A percentile compares a stretch with the other conserved stretches of the same genome.
These are phyloP conservation scores for Carposina sasakii DNA, from an alignment of 1,140 invertebrate genomes.

Conservation along the genomic window DNA sequence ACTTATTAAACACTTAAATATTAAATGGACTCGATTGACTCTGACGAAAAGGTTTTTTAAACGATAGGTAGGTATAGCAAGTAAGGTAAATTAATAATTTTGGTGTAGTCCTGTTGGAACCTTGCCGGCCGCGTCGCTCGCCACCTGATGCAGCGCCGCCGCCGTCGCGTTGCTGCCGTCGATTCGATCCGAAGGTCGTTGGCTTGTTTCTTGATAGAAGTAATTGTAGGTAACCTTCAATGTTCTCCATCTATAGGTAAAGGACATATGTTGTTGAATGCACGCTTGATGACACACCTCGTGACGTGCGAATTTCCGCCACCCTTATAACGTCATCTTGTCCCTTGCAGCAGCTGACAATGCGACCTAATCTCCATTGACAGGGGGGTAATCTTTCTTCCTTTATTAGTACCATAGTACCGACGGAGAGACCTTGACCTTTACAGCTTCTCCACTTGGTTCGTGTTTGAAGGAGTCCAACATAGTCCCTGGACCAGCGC, in stretches of 20 bases:
- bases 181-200: too few relatives aligned
- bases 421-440: not conserved
- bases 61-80: too few relatives aligned
- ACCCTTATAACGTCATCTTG: not conserved
- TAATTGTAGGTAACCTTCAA: too few relatives aligned
- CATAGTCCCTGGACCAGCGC: not conserved
- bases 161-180: too few relatives aligned
- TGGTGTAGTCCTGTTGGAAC: too few relatives aligned
- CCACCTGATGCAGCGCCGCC: too few relatives aligned
- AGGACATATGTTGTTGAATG: not conserved
- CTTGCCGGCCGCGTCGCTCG: too few relatives aligned
- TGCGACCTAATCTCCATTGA: not conserved
- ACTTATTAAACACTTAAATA: not conserved
- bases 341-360: not conserved
- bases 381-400: not conserved
- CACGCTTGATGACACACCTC: not conserved
- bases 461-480: not conserved
- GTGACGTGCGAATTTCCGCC: not conserved
- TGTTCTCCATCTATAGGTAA: not conserved
- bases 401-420: not conserved
- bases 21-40: too few relatives aligned
- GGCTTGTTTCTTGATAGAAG: too few relatives aligned
- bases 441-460: slow-evolving; percentile 1
- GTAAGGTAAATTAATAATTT: too few relatives aligned
- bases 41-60: too few relatives aligned